Base-by-base conservation (phyloP, 2,113 vertebrate species). In the Gila orcuttii region DNA sequence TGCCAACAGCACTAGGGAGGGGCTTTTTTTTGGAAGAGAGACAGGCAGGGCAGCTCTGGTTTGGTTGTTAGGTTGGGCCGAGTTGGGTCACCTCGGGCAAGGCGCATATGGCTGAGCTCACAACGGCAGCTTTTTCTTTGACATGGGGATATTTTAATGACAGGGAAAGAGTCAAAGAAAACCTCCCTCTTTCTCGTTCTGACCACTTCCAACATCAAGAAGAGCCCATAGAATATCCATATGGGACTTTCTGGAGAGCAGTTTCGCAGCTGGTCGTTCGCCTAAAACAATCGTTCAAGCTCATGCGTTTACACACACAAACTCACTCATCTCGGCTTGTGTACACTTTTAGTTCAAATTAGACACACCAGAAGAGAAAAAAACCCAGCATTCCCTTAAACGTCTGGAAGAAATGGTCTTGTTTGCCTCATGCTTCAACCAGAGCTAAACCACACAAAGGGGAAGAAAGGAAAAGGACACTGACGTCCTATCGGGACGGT, bases 131-230 rank as follows among this genome's bases (percentile, higher is more conserved):
- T 92, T 91, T 92, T 93, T 91, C 92, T 93, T 93, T 93, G 93
- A 94, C 93, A 93, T 93, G 91, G 89, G 85, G 92, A 94, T 91
- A 93, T 92, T 92, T 94, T 95, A 94, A 95, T 95, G 93, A 95
- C 93, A 94, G 93, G 86, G 90, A 94, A 91, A 73, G 92, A 94
- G 90, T 91, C 91, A 91, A 91, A 93, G 89, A 91, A 91, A 93
- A 91, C 87, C 82, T 74, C 85, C 76, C 77, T 71, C 81, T 90
- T 88, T 85, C 87, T 83, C 86, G 79, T 79, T 69, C 88, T 89
- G 87, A 89, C 93, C 92, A 89, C 94, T 89, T 91, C 83, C 89
- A 80, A 93, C 92, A 93, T 94, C 92, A 93, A 92, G 86, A 73
- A 82, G 52, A 33, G 79, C 62, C 31, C 77, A 50, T 86, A 83